Percentiles rank a stretch among this genome's conserved stretches.
Evolutionary conservation across 2,888 invertebrate species (phyloP).

Genomic region (Chelonus formosanus): DNA sequence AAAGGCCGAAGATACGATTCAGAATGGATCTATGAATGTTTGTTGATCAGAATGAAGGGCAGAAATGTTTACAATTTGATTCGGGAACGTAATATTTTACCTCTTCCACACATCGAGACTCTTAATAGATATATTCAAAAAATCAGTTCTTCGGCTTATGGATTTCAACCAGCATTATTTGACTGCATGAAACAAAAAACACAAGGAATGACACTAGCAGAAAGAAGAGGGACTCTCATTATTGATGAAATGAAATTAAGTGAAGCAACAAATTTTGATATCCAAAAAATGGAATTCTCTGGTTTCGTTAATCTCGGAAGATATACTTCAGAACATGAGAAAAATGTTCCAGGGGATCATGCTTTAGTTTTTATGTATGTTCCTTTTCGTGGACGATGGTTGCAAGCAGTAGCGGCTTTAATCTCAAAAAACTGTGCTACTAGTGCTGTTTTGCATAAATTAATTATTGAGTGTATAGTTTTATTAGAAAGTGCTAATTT

Average conservation of each 20-base stretch:
- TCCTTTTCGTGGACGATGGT: slow-evolving; percentile 41
- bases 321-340: slow-evolving; percentile 37
- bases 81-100: slow-evolving; percentile 30
- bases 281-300: slow-evolving; percentile 27
- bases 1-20: slow-evolving; percentile 17
- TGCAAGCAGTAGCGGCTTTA: slow-evolving; percentile 45
- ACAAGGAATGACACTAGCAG: slow-evolving; percentile 23
- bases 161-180: slow-evolving; percentile 38
- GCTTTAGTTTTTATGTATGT: slow-evolving; percentile 47
- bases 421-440: slow-evolving; percentile 37
- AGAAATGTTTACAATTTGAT: slow-evolving; percentile 35
- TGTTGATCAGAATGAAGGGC: slow-evolving; percentile 36
- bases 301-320: slow-evolving; percentile 42
- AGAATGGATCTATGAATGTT: slow-evolving; percentile 36
- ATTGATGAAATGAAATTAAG: slow-evolving; percentile 43
- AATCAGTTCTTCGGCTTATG: slow-evolving; percentile 36
- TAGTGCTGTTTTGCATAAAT: slow-evolving; percentile 39
- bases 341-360: slow-evolving; percentile 42
- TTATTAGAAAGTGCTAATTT: slow-evolving; percentile 40
- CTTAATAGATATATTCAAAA: slow-evolving; percentile 32
- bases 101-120: slow-evolving; percentile 30
- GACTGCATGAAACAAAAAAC: slow-evolving; percentile 9
- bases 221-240: slow-evolving; percentile 31
- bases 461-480: slow-evolving; percentile 43
- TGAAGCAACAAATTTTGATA: slow-evolving; percentile 37